Evolutionary conservation across 1,140 invertebrate species (phyloP).

Genomic region (Leptinotarsa lineolata): DNA sequence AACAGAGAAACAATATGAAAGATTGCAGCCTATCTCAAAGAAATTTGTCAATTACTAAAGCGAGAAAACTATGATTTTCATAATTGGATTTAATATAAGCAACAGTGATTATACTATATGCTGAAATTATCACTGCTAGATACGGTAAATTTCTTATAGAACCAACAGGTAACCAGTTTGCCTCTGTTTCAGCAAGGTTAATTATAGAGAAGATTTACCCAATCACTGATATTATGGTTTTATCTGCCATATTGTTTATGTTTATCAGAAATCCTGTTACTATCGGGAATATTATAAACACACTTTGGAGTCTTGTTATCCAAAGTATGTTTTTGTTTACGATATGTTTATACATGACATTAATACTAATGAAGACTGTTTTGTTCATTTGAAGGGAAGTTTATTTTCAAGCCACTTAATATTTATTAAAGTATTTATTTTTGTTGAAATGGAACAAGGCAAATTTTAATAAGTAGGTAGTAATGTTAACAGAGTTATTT

Average conservation of each 20-base stretch:
- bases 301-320: not conserved
- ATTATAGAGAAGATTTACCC: too few species aligned
- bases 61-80: too few species aligned
- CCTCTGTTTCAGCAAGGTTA: too few species aligned
- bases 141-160: too few species aligned
- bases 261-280: not conserved
- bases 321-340: conserved; percentile 2
- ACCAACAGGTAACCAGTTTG: too few species aligned
- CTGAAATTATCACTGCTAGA: too few species aligned
- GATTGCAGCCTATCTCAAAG: too few species aligned
- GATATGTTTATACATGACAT: not conserved
- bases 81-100: too few species aligned
- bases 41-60: too few species aligned
- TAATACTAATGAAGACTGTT: conserved; percentile 4
- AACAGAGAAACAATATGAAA: too few species aligned
- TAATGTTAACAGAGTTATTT: not conserved
- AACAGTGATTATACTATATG: too few species aligned
- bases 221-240: too few species aligned
- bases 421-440: not conserved
- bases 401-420: not conserved
- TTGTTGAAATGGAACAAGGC: not conserved
- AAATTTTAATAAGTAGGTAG: not conserved
- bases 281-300: not conserved
- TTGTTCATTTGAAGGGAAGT: not conserved
- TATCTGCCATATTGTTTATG: not conserved